Evolutionary conservation across 2,797 vertebrate genomes (phyloP).

Genomic region (Sciaenops ocellatus): DNA sequence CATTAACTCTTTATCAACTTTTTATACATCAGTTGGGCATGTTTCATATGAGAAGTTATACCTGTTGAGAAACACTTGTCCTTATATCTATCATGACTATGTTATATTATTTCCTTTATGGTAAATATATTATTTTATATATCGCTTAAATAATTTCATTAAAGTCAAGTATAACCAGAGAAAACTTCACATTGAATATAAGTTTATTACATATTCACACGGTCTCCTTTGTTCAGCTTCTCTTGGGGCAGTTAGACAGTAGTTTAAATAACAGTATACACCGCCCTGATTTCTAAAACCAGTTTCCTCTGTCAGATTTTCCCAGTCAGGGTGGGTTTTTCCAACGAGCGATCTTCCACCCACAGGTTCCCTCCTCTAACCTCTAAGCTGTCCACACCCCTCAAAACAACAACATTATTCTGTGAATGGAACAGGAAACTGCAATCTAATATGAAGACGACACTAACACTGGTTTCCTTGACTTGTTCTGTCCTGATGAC

Average conservation of each 20-base stretch:
- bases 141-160: neutral
- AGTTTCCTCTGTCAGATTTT: constrained; percentile 47
- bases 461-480: constrained; percentile 24
- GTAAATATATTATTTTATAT: neutral
- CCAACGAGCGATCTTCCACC: constrained; percentile 41
- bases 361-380: constrained; percentile 44
- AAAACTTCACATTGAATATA: neutral
- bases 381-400: constrained; percentile 52
- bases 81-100: no score
- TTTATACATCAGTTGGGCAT: neutral
- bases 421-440: constrained; percentile 52
- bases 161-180: neutral
- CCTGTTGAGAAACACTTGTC: neutral
- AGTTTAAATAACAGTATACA: constrained; percentile 25
- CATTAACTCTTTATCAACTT: neutral
- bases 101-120: no score
- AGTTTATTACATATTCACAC: neutral
- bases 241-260: neutral
- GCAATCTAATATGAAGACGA: constrained; percentile 53
- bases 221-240: neutral
- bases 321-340: constrained; percentile 43
- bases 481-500: constrained; percentile 33
- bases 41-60: neutral
- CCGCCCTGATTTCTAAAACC: constrained; percentile 30
- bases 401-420: constrained; percentile 51